A percentile compares a stretch with the other conserved stretches of the same genome.
Evolutionary conservation across 1,140 invertebrate species (phyloP).

Genomic region (Goniozus legneri): DNA sequence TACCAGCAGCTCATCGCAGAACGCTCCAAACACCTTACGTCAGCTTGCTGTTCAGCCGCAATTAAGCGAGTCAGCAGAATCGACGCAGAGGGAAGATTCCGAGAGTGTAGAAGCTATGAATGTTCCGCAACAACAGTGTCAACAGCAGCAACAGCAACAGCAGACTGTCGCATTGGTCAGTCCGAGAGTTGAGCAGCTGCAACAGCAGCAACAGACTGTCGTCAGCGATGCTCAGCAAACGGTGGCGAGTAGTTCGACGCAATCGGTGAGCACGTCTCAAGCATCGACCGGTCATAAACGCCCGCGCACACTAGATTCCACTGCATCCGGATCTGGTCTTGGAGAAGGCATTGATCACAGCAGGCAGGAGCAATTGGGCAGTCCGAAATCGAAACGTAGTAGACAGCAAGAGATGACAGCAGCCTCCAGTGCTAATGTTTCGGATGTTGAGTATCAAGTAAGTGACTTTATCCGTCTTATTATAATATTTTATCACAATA

Average conservation of each 20-base stretch:
- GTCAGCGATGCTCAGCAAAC: conserved; percentile 57
- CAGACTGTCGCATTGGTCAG: conserved; percentile 72
- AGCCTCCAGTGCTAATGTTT: conserved; percentile 40
- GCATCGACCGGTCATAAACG: conserved; percentile 56
- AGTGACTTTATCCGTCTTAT: conserved; percentile 16
- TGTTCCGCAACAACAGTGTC: conserved; percentile 35
- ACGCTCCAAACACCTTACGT: conserved; percentile 33
- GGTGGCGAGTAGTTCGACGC: conserved; percentile 56
- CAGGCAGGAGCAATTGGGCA: conserved; percentile 40
- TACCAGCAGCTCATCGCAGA: conserved; percentile 42
- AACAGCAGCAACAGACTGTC: conserved; percentile 46
- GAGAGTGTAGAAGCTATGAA: conserved; percentile 47
- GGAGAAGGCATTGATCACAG: conserved; percentile 52
- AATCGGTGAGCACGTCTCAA: conserved; percentile 62
- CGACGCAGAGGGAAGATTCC: conserved; percentile 48
- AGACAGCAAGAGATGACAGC: conserved; percentile 37
- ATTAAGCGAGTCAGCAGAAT: conserved; percentile 47
- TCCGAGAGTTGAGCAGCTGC: conserved; percentile 64
- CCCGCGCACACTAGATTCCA: conserved; percentile 57
- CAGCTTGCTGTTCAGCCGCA: conserved; percentile 48
- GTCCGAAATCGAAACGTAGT: conserved; percentile 44
- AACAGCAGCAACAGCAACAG: conserved; percentile 53
- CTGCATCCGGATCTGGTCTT: conserved; percentile 52
- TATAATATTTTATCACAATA: conserved; percentile 12
- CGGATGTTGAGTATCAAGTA: conserved; percentile 51